phyloP scores from a whole-genome alignment of 2,888 invertebrate species.

The Germaria angustata region DNA sequence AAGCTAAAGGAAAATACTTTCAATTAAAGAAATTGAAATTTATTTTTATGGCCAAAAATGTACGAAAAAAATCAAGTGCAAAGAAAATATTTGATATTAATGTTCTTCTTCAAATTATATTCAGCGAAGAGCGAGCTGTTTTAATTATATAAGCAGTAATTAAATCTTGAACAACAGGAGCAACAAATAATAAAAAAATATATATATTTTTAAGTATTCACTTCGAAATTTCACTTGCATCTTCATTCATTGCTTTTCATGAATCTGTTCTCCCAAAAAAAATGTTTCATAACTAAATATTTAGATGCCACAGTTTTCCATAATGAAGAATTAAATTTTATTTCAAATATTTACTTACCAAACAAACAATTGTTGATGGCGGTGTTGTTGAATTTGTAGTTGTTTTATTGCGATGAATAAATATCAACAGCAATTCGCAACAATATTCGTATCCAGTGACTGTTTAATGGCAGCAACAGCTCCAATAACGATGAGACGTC shows the following conservation, averaged over 20 bases:
- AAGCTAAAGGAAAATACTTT: constrained; percentile 16
- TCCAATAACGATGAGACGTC: not conserved
- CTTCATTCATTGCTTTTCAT: not conserved
- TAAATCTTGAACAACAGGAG: constrained; percentile 25
- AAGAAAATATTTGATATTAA: constrained; percentile 43
- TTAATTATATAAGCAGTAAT: constrained; percentile 30
- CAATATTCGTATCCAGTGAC: not conserved
- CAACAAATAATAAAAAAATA: not conserved
- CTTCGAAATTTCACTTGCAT: no score
- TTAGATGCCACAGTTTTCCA: not conserved
- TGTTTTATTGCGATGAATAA: constrained; percentile 15
- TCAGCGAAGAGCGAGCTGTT: constrained; percentile 11
- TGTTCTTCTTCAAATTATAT: constrained; percentile 34
- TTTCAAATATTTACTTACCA: constrained; percentile 45
- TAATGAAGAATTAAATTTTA: not conserved
- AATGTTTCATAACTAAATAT: not conserved
- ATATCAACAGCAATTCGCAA: not conserved
- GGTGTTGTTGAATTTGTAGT: not conserved
- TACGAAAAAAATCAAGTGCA: constrained; percentile 7
- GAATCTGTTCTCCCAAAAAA: not conserved
- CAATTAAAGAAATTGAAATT: constrained; percentile 17
- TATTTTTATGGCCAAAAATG: constrained; percentile 4
- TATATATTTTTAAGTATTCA: not conserved
- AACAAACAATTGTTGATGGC: constrained; percentile 10
- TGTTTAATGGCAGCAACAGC: constrained; percentile 1